A percentile compares a stretch with the other conserved stretches of the same genome.
phyloP scores from a whole-genome alignment of 2,888 invertebrate genomes.

The Smittia sp. region DNA sequence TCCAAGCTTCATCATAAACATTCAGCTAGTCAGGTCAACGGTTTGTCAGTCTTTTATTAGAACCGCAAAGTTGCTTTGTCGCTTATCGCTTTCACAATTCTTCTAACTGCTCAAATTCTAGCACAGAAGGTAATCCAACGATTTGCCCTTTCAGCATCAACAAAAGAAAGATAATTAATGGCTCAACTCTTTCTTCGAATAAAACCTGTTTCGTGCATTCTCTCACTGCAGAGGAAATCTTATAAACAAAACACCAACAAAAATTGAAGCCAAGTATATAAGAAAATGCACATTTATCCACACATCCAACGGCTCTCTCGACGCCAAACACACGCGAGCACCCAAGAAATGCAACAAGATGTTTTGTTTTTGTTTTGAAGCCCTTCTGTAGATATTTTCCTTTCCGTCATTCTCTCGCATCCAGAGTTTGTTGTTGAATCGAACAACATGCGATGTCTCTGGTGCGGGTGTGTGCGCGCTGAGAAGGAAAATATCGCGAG shows the following conservation, averaged over 20 bases:
- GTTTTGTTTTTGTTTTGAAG: constrained; percentile 28
- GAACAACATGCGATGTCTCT: constrained; percentile 31
- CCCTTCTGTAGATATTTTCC: constrained; percentile 18
- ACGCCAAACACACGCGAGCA: not conserved
- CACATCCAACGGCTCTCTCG: not conserved
- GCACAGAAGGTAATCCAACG: no score
- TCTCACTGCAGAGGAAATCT: not conserved
- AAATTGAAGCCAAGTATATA: not conserved
- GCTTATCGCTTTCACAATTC: no score
- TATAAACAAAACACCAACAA: not conserved
- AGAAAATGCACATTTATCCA: not conserved
- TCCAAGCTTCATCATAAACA: no score
- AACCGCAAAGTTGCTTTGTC: no score
- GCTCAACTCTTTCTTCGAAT: no score
- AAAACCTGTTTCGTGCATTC: no score
- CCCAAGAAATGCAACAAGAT: constrained; percentile 30
- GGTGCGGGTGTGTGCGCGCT: not conserved
- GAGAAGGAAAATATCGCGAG: no score
- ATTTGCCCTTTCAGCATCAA: no score
- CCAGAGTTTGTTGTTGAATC: not conserved
- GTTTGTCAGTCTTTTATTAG: no score
- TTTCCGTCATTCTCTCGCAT: not conserved
- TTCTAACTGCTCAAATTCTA: no score
- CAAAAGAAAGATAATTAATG: no score
- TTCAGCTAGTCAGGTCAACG: no score